A percentile compares a stretch with the other conserved stretches of the same genome.
Evolutionary conservation across 2,113 vertebrate species (phyloP).

Genomic region (Odocoileus virginianus): DNA sequence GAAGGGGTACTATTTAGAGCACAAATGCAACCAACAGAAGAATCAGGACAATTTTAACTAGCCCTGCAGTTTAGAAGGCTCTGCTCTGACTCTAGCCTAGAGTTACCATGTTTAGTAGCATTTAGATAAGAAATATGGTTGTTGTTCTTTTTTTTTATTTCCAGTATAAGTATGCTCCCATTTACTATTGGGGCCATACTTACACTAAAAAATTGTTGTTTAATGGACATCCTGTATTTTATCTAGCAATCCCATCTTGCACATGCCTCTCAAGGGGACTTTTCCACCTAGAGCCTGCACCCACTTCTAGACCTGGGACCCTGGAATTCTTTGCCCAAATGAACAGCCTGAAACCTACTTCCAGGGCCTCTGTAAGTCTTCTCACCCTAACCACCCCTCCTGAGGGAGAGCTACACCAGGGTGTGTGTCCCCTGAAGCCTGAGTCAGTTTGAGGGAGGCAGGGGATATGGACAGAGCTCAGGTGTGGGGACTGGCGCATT

Average conservation of each 20-base stretch:
- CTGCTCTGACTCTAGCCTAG: not conserved
- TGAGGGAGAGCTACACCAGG: not conserved
- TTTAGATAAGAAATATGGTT: not conserved
- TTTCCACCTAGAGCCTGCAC: not conserved
- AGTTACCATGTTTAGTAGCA: not conserved
- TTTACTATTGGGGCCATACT: not conserved
- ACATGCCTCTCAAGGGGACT: not conserved
- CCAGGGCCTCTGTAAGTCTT: not conserved
- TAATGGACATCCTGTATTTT: not conserved
- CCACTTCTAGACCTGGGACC: not conserved
- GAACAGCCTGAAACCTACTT: not conserved
- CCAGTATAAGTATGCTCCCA: not conserved
- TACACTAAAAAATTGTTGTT: not conserved
- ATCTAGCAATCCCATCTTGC: not conserved
- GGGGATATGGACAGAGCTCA: not conserved
- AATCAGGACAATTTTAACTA: not conserved
- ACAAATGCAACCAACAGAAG: not conserved
- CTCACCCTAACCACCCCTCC: not conserved
- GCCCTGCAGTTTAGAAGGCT: not conserved
- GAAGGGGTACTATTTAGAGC: not conserved
- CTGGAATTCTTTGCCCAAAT: not conserved
- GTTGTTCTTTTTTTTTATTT: not conserved
- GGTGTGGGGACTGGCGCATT: not conserved
- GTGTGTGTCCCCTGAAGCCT: not conserved
- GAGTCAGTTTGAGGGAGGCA: not conserved